Base-by-base conservation (phyloP, 1,140 invertebrate species). In the Drosophila sproati region DNA sequence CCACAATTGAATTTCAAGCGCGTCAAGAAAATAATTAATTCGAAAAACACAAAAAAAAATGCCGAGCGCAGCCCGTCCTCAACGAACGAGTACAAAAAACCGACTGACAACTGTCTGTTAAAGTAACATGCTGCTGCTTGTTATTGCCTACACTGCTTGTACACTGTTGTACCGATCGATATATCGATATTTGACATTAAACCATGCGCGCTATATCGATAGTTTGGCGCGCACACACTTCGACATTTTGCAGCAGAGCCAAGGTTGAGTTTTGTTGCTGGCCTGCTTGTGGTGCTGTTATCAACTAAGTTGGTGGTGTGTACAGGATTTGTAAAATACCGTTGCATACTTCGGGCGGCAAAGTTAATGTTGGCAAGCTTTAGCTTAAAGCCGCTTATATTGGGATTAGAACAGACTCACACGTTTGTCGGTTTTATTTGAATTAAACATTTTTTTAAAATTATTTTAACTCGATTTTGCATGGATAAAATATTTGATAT, bases 1-100 rank as follows among this genome's bases (percentile, higher is more conserved):
- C 56, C 57, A 51, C 29, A 70, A 56, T 74, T 74, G 55, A 62
- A 74, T 70, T 63, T 70, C 35, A 70, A 74, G 66, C 72, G 72
- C 72, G 72, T 74, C 71, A 48, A 43, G 35, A 62, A 73, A 67
- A 67, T 59, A 73, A 73, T 52, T 60, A 68, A 67, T 37, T 57
- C 35, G 50, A 10, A 43, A 12, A 34, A 20, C 3, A 5, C 20
- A 28, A 41, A 72, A 60, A 48, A 70, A 69, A 57, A 56, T 34
- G 12, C 29, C 47, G 48, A 12, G 5, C 51, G 4, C 10, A 52
- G 29, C 1, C 1, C 34, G 52, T 28, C 52, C 51, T 34, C 61
- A 48, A 29, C 32, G 28, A 50, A 52, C 70, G 71, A 73, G 35
- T 54, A 29, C 41, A 45, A 61, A 45, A 68, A 55, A 61, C 45